phyloP scores from a whole-genome alignment of 2,797 vertebrate genomes.

The Halcyon badia region DNA sequence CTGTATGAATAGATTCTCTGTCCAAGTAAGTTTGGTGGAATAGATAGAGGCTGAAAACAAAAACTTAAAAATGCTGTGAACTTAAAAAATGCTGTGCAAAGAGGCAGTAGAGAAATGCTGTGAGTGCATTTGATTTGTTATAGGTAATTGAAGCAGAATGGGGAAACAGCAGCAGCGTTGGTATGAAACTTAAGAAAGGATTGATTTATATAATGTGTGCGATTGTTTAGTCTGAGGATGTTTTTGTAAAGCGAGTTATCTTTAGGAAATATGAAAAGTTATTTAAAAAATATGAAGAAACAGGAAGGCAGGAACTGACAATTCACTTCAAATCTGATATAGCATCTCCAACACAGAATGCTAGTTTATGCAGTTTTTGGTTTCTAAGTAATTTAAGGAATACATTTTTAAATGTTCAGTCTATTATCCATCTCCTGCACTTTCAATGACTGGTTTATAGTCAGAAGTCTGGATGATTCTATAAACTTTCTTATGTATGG shows the following conservation, averaged over 20 bases:
- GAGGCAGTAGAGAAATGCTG: background rate
- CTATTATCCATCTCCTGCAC: rapidly evolving
- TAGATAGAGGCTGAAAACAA: rapidly evolving
- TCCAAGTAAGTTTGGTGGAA: background rate
- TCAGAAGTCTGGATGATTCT: background rate
- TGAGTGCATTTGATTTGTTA: background rate
- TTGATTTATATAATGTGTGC: rapidly evolving
- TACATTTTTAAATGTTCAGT: rapidly evolving
- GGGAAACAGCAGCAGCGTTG: background rate
- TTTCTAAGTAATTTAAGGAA: background rate
- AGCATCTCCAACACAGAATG: rapidly evolving
- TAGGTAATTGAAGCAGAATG: background rate
- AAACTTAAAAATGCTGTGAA: rapidly evolving
- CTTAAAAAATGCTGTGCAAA: rapidly evolving
- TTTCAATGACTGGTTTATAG: background rate
- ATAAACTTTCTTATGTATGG: background rate
- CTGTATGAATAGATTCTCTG: background rate
- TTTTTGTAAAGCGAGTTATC: background rate
- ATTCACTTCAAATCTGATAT: background rate
- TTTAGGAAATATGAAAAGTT: background rate
- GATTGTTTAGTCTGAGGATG: background rate
- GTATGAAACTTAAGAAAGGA: background rate
- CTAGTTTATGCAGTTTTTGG: background rate
- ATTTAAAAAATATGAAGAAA: background rate
- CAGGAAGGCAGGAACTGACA: background rate